Percentiles rank a stretch among this genome's conserved stretches.
These are phyloP conservation scores for Malacoctenus gilli DNA, from an alignment of 2,797 vertebrate species.

Conservation along the genomic window DNA sequence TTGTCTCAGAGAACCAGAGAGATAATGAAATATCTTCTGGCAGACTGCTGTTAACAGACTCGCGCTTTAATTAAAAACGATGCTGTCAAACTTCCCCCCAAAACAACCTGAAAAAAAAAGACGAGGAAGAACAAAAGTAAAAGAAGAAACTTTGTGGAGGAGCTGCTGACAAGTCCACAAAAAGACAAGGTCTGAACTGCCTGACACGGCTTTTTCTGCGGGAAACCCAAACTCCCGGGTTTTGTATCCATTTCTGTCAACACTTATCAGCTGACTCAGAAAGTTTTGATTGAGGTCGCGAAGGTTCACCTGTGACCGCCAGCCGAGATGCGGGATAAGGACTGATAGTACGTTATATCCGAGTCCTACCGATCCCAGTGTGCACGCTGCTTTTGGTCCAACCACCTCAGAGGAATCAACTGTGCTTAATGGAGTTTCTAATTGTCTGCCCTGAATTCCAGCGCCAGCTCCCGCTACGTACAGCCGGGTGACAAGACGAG, in stretches of 20 bases:
- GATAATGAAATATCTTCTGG: background rate
- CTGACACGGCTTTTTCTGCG: background rate
- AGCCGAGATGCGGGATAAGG: slow-evolving; percentile 50
- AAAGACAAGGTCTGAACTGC: slow-evolving; percentile 1
- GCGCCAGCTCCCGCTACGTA: slow-evolving; percentile 33
- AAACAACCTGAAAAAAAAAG: slow-evolving; percentile 4
- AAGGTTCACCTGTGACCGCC: slow-evolving; percentile 56
- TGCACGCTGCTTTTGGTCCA: slow-evolving; percentile 75
- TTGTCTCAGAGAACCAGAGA: background rate
- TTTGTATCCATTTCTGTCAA: too few relatives aligned
- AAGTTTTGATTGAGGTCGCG: slow-evolving; percentile 59
- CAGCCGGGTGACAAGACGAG: slow-evolving; percentile 19
- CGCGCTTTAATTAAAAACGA: too few relatives aligned
- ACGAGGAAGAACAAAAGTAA: too few relatives aligned
- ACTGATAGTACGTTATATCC: slow-evolving; percentile 43
- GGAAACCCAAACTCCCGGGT: too few relatives aligned
- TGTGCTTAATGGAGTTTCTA: slow-evolving; percentile 80
- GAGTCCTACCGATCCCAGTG: slow-evolving; percentile 65
- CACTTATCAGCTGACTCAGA: slow-evolving; percentile 56
- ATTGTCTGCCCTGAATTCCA: slow-evolving; percentile 80
- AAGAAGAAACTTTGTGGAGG: too few relatives aligned
- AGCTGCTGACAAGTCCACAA: too few relatives aligned
- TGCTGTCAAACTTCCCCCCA: too few relatives aligned
- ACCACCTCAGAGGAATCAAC: slow-evolving; percentile 73
- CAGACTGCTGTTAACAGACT: too few relatives aligned